These are phyloP conservation scores for Heliconius melpomene DNA, from an alignment of 1,140 invertebrate species.

Conservation along the genomic window DNA sequence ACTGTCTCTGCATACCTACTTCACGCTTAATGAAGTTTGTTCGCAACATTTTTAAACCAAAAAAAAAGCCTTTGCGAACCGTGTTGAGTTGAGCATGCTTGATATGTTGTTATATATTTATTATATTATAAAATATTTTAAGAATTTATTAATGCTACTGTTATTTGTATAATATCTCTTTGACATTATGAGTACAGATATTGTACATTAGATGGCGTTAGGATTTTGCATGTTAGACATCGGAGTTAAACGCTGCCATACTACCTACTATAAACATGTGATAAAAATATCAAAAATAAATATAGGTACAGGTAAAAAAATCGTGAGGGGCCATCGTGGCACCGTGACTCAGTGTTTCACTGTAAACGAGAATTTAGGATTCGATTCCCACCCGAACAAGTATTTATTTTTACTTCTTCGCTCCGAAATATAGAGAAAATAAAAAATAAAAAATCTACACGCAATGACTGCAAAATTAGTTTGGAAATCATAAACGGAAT, in stretches of 20 bases:
- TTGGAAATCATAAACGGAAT: no score
- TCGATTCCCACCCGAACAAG: not conserved
- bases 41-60: slow-evolving; percentile 26
- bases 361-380: not conserved
- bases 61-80: slow-evolving; percentile 20
- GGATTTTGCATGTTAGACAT: no score
- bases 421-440: no score
- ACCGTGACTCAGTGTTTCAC: not conserved
- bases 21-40: slow-evolving; percentile 27
- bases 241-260: no score
- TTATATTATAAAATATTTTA: not conserved
- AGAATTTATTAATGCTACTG: not conserved
- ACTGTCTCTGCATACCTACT: slow-evolving; percentile 25
- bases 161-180: not conserved
- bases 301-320: no score
- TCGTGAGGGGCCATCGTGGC: not conserved
- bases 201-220: no score
- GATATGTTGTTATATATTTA: not conserved
- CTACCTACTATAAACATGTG: no score
- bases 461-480: no score
- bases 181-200: no score
- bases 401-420: no score
- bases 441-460: no score
- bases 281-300: no score
- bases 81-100: slow-evolving; percentile 2